A percentile compares a stretch with the other conserved stretches of the same genome.
These are phyloP conservation scores for Macrochelys suwanniensis DNA, from an alignment of 2,797 vertebrate species.

Conservation along the genomic window DNA sequence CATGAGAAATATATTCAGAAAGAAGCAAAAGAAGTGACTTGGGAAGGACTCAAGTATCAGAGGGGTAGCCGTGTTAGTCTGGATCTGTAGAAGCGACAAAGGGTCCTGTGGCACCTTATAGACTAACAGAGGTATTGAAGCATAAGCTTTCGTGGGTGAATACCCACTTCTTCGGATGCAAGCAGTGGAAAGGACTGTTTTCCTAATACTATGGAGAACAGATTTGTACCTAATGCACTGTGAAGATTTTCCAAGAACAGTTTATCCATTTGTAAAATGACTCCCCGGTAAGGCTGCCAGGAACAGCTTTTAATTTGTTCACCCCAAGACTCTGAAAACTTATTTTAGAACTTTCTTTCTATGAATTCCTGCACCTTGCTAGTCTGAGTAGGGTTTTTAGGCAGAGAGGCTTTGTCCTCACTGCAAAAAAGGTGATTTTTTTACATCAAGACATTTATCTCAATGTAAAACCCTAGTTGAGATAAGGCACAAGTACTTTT, in stretches of 20 bases:
- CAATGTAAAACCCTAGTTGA: accelerated
- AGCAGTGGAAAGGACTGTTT: slow-evolving; percentile 15
- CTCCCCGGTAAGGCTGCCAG: slow-evolving; percentile 27
- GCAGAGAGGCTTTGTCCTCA: accelerated
- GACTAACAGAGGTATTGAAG: too few species aligned
- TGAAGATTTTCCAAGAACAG: slow-evolving; percentile 39
- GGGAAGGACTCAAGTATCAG: too few species aligned
- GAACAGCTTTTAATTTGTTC: slow-evolving; percentile 41
- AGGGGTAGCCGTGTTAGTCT: too few species aligned
- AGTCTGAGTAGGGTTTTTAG: neutral
- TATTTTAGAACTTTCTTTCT: slow-evolving; percentile 32
- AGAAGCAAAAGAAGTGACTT: neutral
- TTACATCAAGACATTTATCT: neutral
- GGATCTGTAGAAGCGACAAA: too few species aligned
- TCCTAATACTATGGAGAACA: slow-evolving; percentile 28
- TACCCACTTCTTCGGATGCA: too few species aligned
- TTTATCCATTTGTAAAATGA: slow-evolving; percentile 34
- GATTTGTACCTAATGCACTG: slow-evolving; percentile 35
- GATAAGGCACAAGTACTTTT: neutral
- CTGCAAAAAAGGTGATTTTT: neutral
- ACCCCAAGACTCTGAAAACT: neutral
- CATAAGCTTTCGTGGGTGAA: too few species aligned
- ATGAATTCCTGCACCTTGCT: neutral
- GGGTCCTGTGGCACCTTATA: too few species aligned
- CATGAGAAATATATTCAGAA: slow-evolving; percentile 38